phyloP scores from a whole-genome alignment of 2,113 vertebrate genomes.

The Halichoerus grypus region DNA sequence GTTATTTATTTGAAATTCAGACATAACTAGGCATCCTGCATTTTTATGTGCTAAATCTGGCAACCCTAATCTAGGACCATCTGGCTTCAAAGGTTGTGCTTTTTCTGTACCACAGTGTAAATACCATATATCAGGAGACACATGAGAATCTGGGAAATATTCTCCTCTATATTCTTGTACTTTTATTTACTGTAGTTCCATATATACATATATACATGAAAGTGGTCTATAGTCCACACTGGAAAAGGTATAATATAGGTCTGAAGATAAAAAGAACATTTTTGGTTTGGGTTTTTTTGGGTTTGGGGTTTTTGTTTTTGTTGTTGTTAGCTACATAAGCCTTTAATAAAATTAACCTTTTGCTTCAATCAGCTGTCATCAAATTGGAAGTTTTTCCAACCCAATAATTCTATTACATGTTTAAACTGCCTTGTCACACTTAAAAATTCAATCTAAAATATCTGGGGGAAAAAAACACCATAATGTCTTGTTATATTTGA shows the following conservation, averaged over 20 bases:
- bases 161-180: background rate
- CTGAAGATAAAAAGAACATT: background rate
- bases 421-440: slow-evolving; percentile 42
- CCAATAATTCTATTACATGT: slow-evolving; percentile 58
- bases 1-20: slow-evolving; percentile 23
- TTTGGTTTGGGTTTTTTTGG: background rate
- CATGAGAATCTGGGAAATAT: background rate
- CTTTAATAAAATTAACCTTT: slow-evolving; percentile 73
- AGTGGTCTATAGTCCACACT: background rate
- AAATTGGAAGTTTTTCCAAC: slow-evolving; percentile 66
- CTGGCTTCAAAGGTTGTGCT: background rate
- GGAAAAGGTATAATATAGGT: background rate
- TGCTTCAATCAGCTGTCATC: slow-evolving; percentile 67
- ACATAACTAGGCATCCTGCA: background rate
- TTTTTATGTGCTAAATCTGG: slow-evolving; percentile 43
- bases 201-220: background rate
- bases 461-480: background rate
- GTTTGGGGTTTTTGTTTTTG: background rate
- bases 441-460: slow-evolving; percentile 42
- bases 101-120: background rate
- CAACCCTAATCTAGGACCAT: background rate
- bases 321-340: background rate
- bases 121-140: background rate
- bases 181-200: background rate
- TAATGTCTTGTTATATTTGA: slow-evolving; percentile 40